These are phyloP conservation scores for Euleptes europaea DNA, from an alignment of 2,113 vertebrate genomes.

Conservation along the genomic window DNA sequence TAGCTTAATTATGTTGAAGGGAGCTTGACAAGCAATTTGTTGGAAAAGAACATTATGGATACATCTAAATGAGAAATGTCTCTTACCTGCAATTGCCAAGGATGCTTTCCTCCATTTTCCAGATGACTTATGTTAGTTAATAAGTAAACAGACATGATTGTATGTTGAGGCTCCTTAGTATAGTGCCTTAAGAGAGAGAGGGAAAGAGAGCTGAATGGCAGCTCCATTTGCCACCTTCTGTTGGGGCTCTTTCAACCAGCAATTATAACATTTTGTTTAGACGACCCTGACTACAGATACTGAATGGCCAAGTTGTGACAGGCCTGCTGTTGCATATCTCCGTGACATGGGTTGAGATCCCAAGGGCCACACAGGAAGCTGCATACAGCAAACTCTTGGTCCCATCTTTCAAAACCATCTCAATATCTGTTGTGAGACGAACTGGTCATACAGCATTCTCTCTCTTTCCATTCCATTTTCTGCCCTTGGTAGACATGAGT, in stretches of 20 bases:
- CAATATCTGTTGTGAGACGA: neutral
- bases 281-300: neutral
- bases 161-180: slow-evolving; percentile 13
- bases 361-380: neutral
- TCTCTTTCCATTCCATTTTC: neutral
- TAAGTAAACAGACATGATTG: slow-evolving; percentile 47
- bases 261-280: neutral
- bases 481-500: neutral
- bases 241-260: neutral
- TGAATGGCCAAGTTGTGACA: neutral
- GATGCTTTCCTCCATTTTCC: slow-evolving; percentile 40
- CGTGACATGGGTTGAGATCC: neutral
- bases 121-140: slow-evolving; percentile 33
- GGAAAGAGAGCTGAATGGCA: neutral
- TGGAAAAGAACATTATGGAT: slow-evolving; percentile 15
- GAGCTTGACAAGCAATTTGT: slow-evolving; percentile 17
- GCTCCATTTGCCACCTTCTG: neutral
- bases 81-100: slow-evolving; percentile 44
- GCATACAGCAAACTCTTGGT: neutral
- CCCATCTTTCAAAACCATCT: neutral
- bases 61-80: slow-evolving; percentile 39
- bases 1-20: slow-evolving; percentile 29
- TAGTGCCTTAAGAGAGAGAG: neutral
- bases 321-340: neutral
- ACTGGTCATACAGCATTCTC: neutral